Base-by-base conservation (phyloP, 2,797 vertebrate genomes). In the Amniataba percoides region DNA sequence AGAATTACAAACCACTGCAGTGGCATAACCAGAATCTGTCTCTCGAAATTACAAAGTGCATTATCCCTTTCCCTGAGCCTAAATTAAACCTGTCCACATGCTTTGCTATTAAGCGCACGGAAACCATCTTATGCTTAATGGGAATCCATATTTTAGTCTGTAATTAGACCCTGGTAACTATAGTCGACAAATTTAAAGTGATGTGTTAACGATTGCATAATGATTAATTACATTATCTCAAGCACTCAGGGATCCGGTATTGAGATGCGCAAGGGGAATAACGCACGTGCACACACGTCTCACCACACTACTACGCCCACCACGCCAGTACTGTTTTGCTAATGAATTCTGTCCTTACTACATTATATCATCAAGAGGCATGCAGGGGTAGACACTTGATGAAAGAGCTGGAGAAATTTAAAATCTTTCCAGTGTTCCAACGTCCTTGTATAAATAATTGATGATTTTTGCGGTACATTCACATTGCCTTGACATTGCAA, bases 391-490 rank as follows among this genome's bases (percentile, higher is more conserved):
- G 83, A 78, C 73, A 68, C 82, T 23, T 64, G 72, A 87, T 84
- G 83, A 86, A 87, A 87, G 83, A 78, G 85, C 66, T 45, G 53
- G 71, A 84, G 81, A 77, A 90, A 90, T 87, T 85, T 92, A 93
- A 94, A 93, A 94, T 93, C 86, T 78, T 94, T 94, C 91, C 88
- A 90, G 27, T 94, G 94, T 95, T 94, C 89, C 66, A 81, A 82
- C 87, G 82, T 79, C 85, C 83, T 46, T 85, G 83, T 64, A 86
- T 95, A 56, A 93, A 95, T 95, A 91, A 92, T 90, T 77, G 70
- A 95, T 91, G 70, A 12, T 39, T 87, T 84, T 92, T 87, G 90
- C 86, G 82, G 85, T 82, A 80, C 87, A 88, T 84, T 91, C 92
- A 86, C 90, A 92, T 93, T 79, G 87, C 67, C 77, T 86, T 90